Evolutionary conservation across 1,140 invertebrate species (phyloP).

Genomic region (Bemisia tabaci): DNA sequence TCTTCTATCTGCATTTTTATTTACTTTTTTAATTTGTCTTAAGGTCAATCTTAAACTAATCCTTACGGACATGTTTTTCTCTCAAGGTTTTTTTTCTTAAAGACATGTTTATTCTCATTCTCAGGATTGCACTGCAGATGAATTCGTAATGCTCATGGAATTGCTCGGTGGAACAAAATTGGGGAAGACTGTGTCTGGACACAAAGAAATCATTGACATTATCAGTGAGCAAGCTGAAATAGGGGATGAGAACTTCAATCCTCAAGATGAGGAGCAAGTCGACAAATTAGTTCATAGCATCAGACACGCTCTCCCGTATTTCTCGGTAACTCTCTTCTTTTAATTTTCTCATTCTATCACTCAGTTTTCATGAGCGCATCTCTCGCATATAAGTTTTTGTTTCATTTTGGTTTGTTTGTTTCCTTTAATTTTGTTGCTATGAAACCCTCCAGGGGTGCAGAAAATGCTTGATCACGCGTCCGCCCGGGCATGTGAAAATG

Average conservation of each 20-base stretch:
- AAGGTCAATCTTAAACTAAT: too few species aligned
- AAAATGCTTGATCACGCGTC: too few species aligned
- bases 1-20: too few species aligned
- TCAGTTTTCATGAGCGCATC: background rate
- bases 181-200: constrained; percentile 62
- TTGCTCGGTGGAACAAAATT: constrained; percentile 65
- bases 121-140: constrained; percentile 77
- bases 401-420: too few species aligned
- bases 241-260: constrained; percentile 57
- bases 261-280: constrained; percentile 49
- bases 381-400: constrained; percentile 1
- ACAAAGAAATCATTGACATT: constrained; percentile 74
- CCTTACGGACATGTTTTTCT: too few species aligned
- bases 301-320: constrained; percentile 68
- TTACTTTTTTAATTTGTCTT: too few species aligned
- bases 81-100: too few species aligned
- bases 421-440: too few species aligned
- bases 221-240: constrained; percentile 69
- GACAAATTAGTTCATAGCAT: constrained; percentile 73
- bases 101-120: too few species aligned
- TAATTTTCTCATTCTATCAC: background rate
- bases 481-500: too few species aligned
- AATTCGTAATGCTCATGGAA: constrained; percentile 81
- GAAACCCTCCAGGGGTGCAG: too few species aligned
- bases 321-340: constrained; percentile 54